Base-by-base conservation (phyloP, 64 coral and sea anemone genomes). In the Orbicella faveolata region DNA sequence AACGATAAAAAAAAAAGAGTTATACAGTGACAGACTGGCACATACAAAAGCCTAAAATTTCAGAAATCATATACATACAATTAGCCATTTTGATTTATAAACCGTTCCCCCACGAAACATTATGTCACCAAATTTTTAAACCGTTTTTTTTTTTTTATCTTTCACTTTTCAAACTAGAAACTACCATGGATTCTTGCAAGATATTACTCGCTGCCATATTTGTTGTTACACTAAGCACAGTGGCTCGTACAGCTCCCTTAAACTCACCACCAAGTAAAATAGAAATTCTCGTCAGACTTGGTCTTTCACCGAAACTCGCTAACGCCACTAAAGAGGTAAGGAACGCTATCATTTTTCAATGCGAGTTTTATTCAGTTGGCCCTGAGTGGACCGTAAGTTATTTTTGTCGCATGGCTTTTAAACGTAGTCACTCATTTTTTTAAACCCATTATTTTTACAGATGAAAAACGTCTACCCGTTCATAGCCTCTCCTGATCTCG, bases 401-500 rank as follows among this genome's bases (percentile, higher is more conserved):
- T 25, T 70, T 70, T 53, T 53, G 4, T 53, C 52, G 52, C 52
- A 23, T 6, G 18, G 7, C 18, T 23, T 67, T 1, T 21, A 23
- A 67, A 70, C 11, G 3, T n/a, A 70, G 20, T 70, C 11, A 20
- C 21, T n/a, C 9, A 26, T 9, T n/a, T 9, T 69, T 25, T 69
- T 20, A 3, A 9, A n/a, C 23, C 25, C n/a, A 26, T 48, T 48
- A 10, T 26, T 25, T 70, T 70, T 25, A 25, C 82, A 85, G 82
- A 85, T 85, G 65, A 72, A 72, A 85, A 72, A 14, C 11, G 20
- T 85, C 12, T 72, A 85, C 44, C 63, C 19, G 9, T 52, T 85
- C 15, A 85, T 85, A 72, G 48, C 63, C 23, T 85, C 82, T 3
- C 12, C 0, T 17, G 26, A 52, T 11, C 65, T 85, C 36, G 1